phyloP scores from a whole-genome alignment of 2,113 vertebrate genomes.

The Bostrychus sinensis region DNA sequence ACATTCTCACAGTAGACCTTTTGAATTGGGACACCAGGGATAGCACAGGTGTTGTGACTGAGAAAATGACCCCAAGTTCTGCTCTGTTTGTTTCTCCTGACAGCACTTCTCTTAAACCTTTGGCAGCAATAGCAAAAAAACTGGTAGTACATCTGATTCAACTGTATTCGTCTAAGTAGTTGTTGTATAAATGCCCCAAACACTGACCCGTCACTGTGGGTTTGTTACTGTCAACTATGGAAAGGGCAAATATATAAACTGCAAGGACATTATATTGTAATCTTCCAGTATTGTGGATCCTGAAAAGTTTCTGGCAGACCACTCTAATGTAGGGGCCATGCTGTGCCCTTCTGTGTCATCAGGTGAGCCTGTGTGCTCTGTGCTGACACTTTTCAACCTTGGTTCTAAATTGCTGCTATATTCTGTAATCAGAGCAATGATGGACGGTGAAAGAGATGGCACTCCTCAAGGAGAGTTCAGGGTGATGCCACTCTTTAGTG shows the following conservation, averaged over 20 bases:
- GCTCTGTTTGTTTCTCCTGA: background rate
- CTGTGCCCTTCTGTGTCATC: conserved; percentile 6
- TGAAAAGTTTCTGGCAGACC: background rate
- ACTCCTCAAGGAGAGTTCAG: conserved; percentile 46
- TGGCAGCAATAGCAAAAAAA: background rate
- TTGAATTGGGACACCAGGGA: background rate
- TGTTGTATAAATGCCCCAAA: conserved; percentile 19
- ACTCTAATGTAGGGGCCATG: background rate
- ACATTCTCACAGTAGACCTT: background rate
- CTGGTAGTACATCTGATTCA: background rate
- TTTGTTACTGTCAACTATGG: conserved; percentile 10
- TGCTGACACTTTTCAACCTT: conserved; percentile 38
- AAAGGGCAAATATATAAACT: background rate
- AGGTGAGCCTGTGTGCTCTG: conserved; percentile 8
- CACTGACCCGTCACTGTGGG: conserved; percentile 15
- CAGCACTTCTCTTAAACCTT: background rate
- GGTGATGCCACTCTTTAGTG: conserved; percentile 32
- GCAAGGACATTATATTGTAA: background rate
- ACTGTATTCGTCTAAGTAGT: background rate
- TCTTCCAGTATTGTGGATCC: background rate
- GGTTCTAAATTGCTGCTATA: conserved; percentile 9
- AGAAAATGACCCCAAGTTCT: background rate
- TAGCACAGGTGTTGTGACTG: background rate
- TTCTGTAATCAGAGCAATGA: conserved; percentile 55
- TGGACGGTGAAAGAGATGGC: conserved; percentile 49